phyloP scores from a whole-genome alignment of 2,888 invertebrate genomes.

The Philaethria dido region DNA sequence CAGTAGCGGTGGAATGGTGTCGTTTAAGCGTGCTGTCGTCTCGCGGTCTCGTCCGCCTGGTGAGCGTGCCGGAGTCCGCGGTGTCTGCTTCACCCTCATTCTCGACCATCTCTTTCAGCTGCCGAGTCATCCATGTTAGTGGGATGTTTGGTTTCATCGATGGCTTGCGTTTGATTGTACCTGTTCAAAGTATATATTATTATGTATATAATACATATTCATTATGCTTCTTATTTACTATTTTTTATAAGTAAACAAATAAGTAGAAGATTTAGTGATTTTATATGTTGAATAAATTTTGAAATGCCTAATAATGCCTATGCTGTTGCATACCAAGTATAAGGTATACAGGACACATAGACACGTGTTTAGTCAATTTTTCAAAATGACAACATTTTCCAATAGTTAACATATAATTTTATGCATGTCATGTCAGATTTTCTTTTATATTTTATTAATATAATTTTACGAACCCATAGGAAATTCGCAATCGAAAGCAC shows the following conservation, averaged over 20 bases:
- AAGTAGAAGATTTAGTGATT: too few relatives aligned
- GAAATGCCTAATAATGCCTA: too few relatives aligned
- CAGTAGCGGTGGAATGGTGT: slow-evolving; percentile 63
- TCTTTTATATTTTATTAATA: background rate
- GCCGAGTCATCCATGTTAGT: slow-evolving; percentile 94
- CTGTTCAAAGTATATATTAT: slow-evolving; percentile 55
- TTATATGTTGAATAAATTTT: too few relatives aligned
- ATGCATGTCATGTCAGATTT: background rate
- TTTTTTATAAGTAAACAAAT: too few relatives aligned
- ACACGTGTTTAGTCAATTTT: too few relatives aligned
- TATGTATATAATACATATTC: too few relatives aligned
- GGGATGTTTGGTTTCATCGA: slow-evolving; percentile 96
- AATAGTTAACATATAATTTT: too few relatives aligned
- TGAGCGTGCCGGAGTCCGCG: slow-evolving; percentile 75
- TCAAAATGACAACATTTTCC: too few relatives aligned
- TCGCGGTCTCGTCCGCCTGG: slow-evolving; percentile 78
- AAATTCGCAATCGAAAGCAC: slow-evolving; percentile 90
- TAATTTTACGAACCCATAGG: slow-evolving; percentile 84
- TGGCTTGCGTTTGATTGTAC: slow-evolving; percentile 96
- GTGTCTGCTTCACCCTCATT: slow-evolving; percentile 70
- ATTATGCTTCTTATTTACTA: too few relatives aligned
- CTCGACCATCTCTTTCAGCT: slow-evolving; percentile 94
- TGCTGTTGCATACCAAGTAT: too few relatives aligned
- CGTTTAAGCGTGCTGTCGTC: slow-evolving; percentile 74
- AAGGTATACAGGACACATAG: too few relatives aligned